Evolutionary conservation across 1,140 invertebrate species (phyloP).

Genomic region (Lethrus apterus): DNA sequence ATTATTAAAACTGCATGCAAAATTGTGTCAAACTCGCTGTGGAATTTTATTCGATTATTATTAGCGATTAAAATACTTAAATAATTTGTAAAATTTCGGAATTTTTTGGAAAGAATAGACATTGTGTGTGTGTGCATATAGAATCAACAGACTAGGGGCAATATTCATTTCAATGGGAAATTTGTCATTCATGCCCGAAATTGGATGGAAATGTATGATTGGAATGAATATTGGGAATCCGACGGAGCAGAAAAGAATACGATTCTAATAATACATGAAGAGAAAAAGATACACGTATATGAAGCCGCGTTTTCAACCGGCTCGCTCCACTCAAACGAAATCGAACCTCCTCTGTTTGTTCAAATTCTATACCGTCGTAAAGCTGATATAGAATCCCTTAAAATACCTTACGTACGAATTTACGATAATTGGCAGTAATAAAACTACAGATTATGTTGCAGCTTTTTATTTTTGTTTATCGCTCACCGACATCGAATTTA

Average conservation of each 20-base stretch:
- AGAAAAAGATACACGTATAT: too few species aligned
- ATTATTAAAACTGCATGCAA: too few species aligned
- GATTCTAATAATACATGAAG: slow-evolving; percentile 27
- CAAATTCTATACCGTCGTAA: slow-evolving; percentile 25
- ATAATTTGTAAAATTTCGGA: too few species aligned
- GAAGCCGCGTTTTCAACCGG: too few species aligned
- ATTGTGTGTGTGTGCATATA: slow-evolving; percentile 12
- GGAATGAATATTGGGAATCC: slow-evolving; percentile 38
- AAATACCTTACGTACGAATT: slow-evolving; percentile 28
- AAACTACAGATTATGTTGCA: slow-evolving; percentile 30
- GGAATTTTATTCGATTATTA: too few species aligned
- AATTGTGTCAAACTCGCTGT: too few species aligned
- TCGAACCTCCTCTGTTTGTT: slow-evolving; percentile 23
- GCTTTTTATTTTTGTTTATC: slow-evolving; percentile 25
- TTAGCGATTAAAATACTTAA: too few species aligned
- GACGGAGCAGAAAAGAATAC: slow-evolving; percentile 30
- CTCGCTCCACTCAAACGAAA: slow-evolving; percentile 16
- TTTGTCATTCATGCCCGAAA: slow-evolving; percentile 40
- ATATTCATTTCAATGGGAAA: slow-evolving; percentile 40
- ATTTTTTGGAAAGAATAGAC: too few species aligned
- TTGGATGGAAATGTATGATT: slow-evolving; percentile 40
- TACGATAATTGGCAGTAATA: slow-evolving; percentile 31
- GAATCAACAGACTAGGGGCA: slow-evolving; percentile 34
- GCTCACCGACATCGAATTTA: slow-evolving; percentile 10
- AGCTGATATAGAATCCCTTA: slow-evolving; percentile 28